Conservation (phyloP, 2,888 invertebrate genomes). For the Lithophane socia region DNA sequence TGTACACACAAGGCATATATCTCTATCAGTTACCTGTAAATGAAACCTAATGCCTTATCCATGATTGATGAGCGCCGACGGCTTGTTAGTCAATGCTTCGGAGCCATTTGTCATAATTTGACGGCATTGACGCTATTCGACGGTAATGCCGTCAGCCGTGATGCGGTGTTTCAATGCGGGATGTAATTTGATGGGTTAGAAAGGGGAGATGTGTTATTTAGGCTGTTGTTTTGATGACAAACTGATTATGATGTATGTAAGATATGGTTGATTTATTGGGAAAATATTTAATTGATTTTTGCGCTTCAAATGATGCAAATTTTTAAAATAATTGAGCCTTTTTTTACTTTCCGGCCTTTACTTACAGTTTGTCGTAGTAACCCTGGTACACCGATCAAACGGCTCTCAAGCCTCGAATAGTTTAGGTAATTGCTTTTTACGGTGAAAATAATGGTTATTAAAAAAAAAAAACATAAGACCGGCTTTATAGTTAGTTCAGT, state of each 20-base stretch:
- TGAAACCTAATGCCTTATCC: slow-evolving; percentile 63
- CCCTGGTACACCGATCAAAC: neutral
- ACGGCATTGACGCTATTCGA: slow-evolving; percentile 70
- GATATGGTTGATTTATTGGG: neutral
- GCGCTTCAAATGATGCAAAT: neutral
- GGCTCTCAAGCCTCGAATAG: too few species aligned
- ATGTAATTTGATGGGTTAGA: slow-evolving; percentile 57
- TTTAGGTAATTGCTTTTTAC: too few species aligned
- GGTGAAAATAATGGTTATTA: too few species aligned
- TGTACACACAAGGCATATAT: slow-evolving; percentile 34
- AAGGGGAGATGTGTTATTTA: neutral
- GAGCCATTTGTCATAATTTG: slow-evolving; percentile 82
- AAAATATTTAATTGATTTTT: neutral
- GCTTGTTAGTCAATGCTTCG: slow-evolving; percentile 61
- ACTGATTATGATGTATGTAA: neutral
- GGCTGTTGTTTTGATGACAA: neutral
- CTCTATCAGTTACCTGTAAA: slow-evolving; percentile 58
- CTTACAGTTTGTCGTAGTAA: neutral
- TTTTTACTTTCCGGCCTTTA: neutral
- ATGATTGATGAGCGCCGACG: slow-evolving; percentile 72
- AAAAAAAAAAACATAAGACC: too few species aligned
- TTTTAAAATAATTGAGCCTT: neutral
- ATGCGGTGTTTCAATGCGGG: slow-evolving; percentile 31
- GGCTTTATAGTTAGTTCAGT: too few species aligned
- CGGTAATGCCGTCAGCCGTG: slow-evolving; percentile 70